Percentiles rank a stretch among this genome's conserved stretches.
These are phyloP conservation scores for Sphinx pinastri DNA, from an alignment of 2,888 invertebrate species.

Conservation along the genomic window DNA sequence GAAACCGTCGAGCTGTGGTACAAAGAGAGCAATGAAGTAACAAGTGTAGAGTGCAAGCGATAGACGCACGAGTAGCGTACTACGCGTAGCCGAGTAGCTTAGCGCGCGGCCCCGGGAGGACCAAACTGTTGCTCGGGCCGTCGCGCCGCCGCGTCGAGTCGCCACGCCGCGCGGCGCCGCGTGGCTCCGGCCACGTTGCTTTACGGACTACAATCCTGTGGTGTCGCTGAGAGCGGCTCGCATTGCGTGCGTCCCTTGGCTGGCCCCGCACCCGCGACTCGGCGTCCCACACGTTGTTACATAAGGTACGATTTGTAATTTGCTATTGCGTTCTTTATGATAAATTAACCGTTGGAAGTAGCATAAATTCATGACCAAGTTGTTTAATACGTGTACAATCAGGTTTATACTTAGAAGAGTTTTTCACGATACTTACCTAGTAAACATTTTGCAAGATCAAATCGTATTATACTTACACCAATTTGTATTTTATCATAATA, in stretches of 20 bases:
- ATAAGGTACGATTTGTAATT: conserved; percentile 18
- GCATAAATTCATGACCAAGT: conserved; percentile 24
- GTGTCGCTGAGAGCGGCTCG: background rate
- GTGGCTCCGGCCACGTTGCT: background rate
- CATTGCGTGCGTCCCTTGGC: background rate
- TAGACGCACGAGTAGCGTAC: conserved; percentile 69
- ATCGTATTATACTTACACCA: background rate
- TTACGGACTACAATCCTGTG: background rate
- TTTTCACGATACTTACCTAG: conserved; percentile 16
- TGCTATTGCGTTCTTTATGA: conserved; percentile 18
- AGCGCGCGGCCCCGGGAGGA: conserved; percentile 57
- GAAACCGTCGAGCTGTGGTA: conserved; percentile 82
- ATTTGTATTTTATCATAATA: background rate
- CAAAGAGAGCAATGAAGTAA: conserved; percentile 79
- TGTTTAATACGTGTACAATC: conserved; percentile 18
- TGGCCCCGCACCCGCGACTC: background rate
- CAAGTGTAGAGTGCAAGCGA: conserved; percentile 61
- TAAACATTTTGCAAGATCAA: conserved; percentile 2
- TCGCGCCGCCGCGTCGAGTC: conserved; percentile 36
- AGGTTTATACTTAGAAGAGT: conserved; percentile 12
- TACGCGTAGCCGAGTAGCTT: conserved; percentile 55
- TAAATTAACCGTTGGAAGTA: conserved; percentile 20
- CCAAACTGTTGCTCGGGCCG: conserved; percentile 63
- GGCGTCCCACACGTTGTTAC: background rate
- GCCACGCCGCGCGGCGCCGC: conserved; percentile 30